Conservation (phyloP, 2,113 vertebrate genomes). For the Prunella himalayana region DNA sequence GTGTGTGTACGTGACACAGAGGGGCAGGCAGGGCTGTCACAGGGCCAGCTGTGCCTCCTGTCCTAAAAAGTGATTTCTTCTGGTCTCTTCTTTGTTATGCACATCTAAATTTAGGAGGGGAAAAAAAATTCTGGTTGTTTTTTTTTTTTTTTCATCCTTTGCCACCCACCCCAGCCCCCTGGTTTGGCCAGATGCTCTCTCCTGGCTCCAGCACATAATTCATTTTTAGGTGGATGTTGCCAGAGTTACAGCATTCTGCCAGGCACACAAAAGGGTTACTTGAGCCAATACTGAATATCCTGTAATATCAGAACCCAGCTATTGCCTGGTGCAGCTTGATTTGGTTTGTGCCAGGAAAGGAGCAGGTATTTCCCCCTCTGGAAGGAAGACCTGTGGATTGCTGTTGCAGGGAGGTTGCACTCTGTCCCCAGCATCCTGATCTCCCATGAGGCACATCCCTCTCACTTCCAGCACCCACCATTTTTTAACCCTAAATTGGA, state of each 20-base stretch:
- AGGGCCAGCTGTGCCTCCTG: neutral
- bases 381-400: constrained; percentile 9
- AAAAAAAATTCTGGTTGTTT: neutral
- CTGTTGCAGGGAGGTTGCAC: neutral
- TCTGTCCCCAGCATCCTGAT: neutral
- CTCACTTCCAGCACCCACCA: neutral
- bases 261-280: neutral
- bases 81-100: neutral
- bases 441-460: neutral
- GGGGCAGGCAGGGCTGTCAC: neutral
- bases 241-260: neutral
- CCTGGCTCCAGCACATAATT: neutral
- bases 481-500: neutral
- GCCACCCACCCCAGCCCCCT: neutral
- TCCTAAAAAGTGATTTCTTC: neutral
- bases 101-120: neutral
- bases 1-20: neutral
- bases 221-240: neutral
- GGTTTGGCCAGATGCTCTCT: neutral
- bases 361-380: neutral
- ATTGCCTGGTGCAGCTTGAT: neutral
- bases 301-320: neutral
- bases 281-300: neutral
- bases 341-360: neutral
- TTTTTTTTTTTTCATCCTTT: neutral